Percentiles rank a stretch among this genome's conserved stretches.
Evolutionary conservation across 2,113 vertebrate species (phyloP).

Genomic region (Emydura subglobosa): DNA sequence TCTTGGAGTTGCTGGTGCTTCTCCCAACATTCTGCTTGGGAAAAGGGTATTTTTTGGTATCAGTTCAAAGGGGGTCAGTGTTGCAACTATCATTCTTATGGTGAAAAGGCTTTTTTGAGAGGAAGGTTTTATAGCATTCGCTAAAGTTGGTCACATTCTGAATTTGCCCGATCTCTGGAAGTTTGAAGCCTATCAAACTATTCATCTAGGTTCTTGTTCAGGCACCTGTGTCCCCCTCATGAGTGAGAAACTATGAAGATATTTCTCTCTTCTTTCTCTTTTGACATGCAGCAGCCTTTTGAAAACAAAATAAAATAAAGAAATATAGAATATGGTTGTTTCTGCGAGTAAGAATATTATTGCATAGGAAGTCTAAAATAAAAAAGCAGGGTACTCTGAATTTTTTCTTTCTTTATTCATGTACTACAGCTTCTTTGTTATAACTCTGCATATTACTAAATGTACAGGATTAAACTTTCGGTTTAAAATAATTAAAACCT

Average conservation of each 20-base stretch:
- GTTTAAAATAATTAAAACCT: not conserved
- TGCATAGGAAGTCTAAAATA: not conserved
- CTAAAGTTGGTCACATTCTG: not conserved
- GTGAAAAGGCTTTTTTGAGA: not conserved
- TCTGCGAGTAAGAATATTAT: not conserved
- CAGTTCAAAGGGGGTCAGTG: not conserved
- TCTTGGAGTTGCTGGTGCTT: not conserved
- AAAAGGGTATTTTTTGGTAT: not conserved
- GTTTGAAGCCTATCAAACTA: fast-evolving
- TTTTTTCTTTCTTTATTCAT: not conserved
- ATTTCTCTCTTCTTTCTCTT: not conserved
- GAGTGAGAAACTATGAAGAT: fast-evolving
- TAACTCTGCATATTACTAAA: not conserved
- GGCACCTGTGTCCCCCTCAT: fast-evolving
- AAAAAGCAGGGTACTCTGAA: not conserved
- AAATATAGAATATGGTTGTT: not conserved
- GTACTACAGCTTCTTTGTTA: not conserved
- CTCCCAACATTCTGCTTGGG: not conserved
- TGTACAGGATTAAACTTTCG: not conserved
- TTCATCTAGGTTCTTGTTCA: not conserved
- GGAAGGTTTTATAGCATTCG: not conserved
- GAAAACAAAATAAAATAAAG: not conserved
- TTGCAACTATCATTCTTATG: not conserved
- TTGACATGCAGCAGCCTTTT: not conserved
- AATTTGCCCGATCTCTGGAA: not conserved